Evolutionary conservation across 2,113 vertebrate species (phyloP), one percentile per base, ranked within the genome.

Genomic region (Scomber colias): DNA sequence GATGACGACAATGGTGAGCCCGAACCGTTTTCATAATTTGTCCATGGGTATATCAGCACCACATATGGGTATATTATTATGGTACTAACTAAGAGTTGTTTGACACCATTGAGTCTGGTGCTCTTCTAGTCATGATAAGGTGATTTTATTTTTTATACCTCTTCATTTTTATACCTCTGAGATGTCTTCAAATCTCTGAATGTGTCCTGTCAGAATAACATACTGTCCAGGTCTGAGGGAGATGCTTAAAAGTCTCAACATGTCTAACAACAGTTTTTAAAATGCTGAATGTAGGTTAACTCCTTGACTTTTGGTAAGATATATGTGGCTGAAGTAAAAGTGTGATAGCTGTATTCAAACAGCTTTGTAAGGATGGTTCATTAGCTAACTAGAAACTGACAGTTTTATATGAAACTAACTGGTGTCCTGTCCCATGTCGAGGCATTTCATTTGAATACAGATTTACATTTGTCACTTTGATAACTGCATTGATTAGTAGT

Each of bases 61-160:
- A 55, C 24, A 10, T 54, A 16, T 67, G 31, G 24, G 35, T 66
- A 5, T 19, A 30, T 63, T 65, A 73, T 70, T 71, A 35, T 84
- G 82, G 60, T 90, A 81, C 77, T 55, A 73, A 69, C 24, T 51
- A 59, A 71, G 2, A 73, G 44, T 54, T 73, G 54, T 72, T 66
- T 62, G 60, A 71, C 53, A 71, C 81, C 51, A 10, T 24, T 50
- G 66, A 65, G 54, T 86, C 71, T 56, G 35, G 55, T 68, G 77
- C 79, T 88, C 83, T 79, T 89, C 75, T 71, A 9, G 82, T 89
- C 90, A 89, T 82, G 89, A 94, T 71, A 63, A 46, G 61, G 82
- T 82, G 82, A 83, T 87, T 86, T 82, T 48, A n/a, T 65, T 76
- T 71, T 81, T 71, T 65, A 75, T 82, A 86, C 79, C 79, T 88